Conservation (phyloP, 2,888 invertebrate species). For the Listrodromus nycthemerus region DNA sequence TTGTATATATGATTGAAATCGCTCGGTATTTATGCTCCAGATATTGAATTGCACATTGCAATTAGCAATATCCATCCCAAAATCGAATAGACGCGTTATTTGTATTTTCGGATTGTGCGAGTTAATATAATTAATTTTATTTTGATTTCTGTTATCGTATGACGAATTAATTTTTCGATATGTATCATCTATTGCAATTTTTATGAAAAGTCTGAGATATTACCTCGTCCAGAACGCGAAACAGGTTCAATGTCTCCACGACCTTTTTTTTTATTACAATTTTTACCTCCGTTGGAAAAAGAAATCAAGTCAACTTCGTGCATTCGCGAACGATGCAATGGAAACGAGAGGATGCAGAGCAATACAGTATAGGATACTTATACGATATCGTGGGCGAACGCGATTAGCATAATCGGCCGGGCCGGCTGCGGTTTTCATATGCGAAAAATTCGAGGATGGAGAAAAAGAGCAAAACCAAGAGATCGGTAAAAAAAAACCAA, state of each 20-base stretch:
- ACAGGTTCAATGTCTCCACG: not conserved
- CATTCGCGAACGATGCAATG: not conserved
- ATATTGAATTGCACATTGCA: not conserved
- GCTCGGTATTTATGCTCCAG: not conserved
- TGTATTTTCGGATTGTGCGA: not conserved
- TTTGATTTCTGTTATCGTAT: not conserved
- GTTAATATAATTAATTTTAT: not conserved
- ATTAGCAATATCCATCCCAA: too few species aligned
- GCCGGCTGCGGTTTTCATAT: slow-evolving; percentile 62
- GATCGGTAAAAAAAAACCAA: slow-evolving; percentile 6
- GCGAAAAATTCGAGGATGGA: slow-evolving; percentile 54
- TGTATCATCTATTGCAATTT: too few species aligned
- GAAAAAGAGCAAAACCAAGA: slow-evolving; percentile 29
- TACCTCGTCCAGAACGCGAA: not conserved
- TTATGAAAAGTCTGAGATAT: not conserved
- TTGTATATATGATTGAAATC: too few species aligned
- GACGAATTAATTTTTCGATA: slow-evolving; percentile 10
- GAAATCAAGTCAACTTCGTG: not conserved
- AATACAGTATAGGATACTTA: slow-evolving; percentile 53
- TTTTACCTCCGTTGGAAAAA: not conserved
- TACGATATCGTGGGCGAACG: slow-evolving; percentile 66
- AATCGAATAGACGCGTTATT: too few species aligned
- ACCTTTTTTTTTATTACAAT: not conserved
- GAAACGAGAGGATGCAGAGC: not conserved
- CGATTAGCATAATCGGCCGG: slow-evolving; percentile 70